Base-by-base conservation (phyloP, 2,797 vertebrate species). In the Squalus acanthias region DNA sequence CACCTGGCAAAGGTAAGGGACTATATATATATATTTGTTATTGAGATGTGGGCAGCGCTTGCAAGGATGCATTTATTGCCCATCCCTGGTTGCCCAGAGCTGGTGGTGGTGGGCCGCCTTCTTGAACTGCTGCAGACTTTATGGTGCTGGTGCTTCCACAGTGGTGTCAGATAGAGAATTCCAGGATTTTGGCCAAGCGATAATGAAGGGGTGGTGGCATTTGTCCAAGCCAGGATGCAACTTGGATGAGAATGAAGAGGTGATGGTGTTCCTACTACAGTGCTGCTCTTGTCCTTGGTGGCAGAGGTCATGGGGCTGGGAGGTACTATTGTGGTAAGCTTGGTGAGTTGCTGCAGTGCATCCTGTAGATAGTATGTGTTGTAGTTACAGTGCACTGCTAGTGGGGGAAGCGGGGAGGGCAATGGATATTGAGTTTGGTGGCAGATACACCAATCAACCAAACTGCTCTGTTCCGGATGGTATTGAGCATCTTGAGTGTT, bases 1-100 rank as follows among this genome's bases (percentile, higher is more conserved):
- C 97, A 98, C 95, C 96, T 98, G 96, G 97, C 97, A 33, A 97
- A 97, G 97, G 97, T 98, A 96, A 96, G 97, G 8, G 1, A 46
- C 10, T 17, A 8, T n/a, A 46, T 20, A 7, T 17, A n/a, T 65
- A 17, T n/a, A 20, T 65, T 7, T n/a, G 33, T 33, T 13, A 8
- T 15, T 4, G 7, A 92, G 15, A n/a, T 39, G 39, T 0, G 33
- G 33, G 33, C 60, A 33, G 15, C 63, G 17, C 26, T 20, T 7
- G 63, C 33, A 63, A 39, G 29, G 57, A 39, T 92, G 33, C 60
- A 89, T 29, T 91, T 63, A 39, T n/a, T 63, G 57, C 26, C 29
- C 50, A 53, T 26, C 46, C 4, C 29, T 91, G 24, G 24, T 15
- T 33, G 46, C 79, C 39, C 8, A 3, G 89, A 20, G 63, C 6